A percentile compares a stretch with the other conserved stretches of the same genome.
These are phyloP conservation scores for Daktulosphaira vitifoliae DNA, from an alignment of 1,140 invertebrate genomes.

Conservation along the genomic window DNA sequence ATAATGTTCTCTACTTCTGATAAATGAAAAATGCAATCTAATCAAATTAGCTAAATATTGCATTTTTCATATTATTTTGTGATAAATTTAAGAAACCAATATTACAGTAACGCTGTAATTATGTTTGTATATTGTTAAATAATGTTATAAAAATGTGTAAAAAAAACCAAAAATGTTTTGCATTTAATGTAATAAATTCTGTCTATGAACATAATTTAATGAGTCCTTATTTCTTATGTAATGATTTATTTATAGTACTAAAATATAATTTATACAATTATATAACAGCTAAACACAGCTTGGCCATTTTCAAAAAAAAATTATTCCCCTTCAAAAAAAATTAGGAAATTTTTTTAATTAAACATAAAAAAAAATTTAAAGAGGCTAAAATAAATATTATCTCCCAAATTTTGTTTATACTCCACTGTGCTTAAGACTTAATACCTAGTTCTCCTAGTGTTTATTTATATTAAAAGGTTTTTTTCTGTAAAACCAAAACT, in stretches of 20 bases:
- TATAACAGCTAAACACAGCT: too few species aligned
- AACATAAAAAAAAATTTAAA: too few species aligned
- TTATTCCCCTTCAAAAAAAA: too few species aligned
- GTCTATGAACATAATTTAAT: slow-evolving; percentile 2
- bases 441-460: too few species aligned
- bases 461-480: too few species aligned
- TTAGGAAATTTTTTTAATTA: too few species aligned
- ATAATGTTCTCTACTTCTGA: neutral
- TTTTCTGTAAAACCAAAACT: too few species aligned
- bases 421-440: too few species aligned
- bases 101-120: slow-evolving; percentile 23
- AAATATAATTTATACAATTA: too few species aligned
- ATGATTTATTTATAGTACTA: neutral
- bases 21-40: neutral
- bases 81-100: slow-evolving; percentile 27
- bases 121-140: slow-evolving; percentile 30
- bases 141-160: slow-evolving; percentile 22
- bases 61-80: slow-evolving; percentile 21
- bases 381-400: too few species aligned
- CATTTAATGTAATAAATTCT: slow-evolving; percentile 28
- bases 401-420: too few species aligned
- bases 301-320: too few species aligned
- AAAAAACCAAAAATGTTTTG: slow-evolving; percentile 4
- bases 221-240: neutral
- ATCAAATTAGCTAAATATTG: slow-evolving; percentile 14